Conservation (phyloP, 1,140 invertebrate genomes). For the Drosophila mojavensis region DNA sequence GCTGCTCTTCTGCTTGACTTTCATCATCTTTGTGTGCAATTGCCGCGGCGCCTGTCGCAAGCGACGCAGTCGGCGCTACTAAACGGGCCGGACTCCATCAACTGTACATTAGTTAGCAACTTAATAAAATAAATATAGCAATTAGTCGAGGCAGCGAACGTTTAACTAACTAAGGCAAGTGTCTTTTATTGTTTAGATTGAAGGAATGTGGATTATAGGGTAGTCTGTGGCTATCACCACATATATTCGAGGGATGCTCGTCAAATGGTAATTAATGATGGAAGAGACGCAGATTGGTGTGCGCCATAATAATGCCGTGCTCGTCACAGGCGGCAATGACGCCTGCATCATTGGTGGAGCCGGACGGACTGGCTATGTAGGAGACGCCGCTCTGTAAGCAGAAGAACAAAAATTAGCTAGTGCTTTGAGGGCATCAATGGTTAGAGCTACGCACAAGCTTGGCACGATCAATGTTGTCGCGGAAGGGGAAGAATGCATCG, state of each 20-base stretch:
- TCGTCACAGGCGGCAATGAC: conserved; percentile 97
- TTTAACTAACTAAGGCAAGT: conserved; percentile 70
- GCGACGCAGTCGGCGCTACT: conserved; percentile 63
- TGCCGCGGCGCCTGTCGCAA: conserved; percentile 84
- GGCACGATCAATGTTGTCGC: conserved; percentile 98
- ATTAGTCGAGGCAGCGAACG: conserved; percentile 63
- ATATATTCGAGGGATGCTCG: not conserved
- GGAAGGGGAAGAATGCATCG: conserved; percentile 99
- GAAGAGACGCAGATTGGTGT: conserved; percentile 97
- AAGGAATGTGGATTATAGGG: conserved; percentile 38
- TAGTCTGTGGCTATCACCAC: too few relatives aligned
- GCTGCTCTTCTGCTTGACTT: conserved; percentile 86
- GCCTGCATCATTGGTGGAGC: conserved; percentile 95
- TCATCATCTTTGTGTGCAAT: conserved; percentile 86
- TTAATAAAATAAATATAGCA: conserved; percentile 57
- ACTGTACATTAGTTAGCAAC: conserved; percentile 65
- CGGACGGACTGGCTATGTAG: conserved; percentile 96
- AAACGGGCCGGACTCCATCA: conserved; percentile 35
- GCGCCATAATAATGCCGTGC: conserved; percentile 93
- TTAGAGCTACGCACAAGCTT: conserved; percentile 87
- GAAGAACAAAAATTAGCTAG: conserved; percentile 1
- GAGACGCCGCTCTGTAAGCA: conserved; percentile 94
- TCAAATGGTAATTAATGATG: conserved; percentile 90
- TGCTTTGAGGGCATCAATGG: not conserved
- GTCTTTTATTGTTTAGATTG: conserved; percentile 39